Evolutionary conservation across 2,888 invertebrate species (phyloP).

Genomic region (Atethmia centrago): DNA sequence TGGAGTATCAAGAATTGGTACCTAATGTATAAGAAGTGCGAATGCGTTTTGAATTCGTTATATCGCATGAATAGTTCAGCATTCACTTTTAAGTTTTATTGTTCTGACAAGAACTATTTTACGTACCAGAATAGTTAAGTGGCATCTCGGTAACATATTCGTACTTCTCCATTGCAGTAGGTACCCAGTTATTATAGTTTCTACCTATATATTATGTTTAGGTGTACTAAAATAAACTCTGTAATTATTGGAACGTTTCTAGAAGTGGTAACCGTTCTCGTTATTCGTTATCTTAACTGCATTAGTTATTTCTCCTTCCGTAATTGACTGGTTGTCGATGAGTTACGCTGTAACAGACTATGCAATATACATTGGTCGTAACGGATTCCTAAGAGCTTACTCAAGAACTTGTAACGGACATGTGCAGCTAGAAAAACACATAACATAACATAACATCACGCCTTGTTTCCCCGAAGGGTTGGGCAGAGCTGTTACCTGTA

Average conservation of each 20-base stretch:
- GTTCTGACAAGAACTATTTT: background rate
- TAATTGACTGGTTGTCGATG: slow-evolving; percentile 22
- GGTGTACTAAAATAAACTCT: background rate
- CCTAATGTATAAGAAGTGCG: background rate
- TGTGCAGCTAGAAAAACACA: background rate
- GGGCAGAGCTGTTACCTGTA: too few species aligned
- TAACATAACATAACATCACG: too few species aligned
- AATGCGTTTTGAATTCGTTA: background rate
- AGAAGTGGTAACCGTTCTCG: slow-evolving; percentile 17
- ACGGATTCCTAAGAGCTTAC: background rate
- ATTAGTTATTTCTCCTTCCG: slow-evolving; percentile 23
- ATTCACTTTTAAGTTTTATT: background rate
- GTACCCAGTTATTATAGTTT: background rate
- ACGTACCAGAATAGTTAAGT: background rate
- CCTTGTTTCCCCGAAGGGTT: too few species aligned
- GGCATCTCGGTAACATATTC: background rate
- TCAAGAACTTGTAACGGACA: background rate
- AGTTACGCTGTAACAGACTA: background rate
- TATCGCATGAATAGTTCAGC: background rate
- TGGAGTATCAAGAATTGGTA: background rate
- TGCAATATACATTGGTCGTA: background rate
- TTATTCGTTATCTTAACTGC: slow-evolving; percentile 42
- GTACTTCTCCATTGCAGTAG: background rate
- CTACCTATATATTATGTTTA: background rate
- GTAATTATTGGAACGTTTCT: slow-evolving; percentile 11